phyloP scores from a whole-genome alignment of 1,140 invertebrate species.

The Helicoverpa zea region DNA sequence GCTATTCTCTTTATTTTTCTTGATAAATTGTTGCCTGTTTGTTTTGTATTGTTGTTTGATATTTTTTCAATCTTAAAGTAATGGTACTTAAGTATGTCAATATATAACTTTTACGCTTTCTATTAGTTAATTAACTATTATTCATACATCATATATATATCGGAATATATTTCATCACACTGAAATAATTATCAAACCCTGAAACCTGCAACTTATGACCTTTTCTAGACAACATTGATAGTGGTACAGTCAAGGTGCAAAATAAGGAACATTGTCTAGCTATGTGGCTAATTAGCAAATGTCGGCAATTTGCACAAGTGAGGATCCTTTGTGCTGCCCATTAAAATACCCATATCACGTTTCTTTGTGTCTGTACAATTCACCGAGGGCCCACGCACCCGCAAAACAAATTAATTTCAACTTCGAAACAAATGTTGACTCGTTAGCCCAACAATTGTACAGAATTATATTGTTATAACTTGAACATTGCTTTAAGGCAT shows the following conservation, averaged over 20 bases:
- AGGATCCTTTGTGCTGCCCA: conserved; percentile 65
- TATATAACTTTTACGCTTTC: too few relatives aligned
- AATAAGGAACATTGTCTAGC: conserved; percentile 38
- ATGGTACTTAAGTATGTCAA: too few relatives aligned
- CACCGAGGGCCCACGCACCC: conserved; percentile 55
- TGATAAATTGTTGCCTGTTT: not conserved
- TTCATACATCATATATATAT: too few relatives aligned
- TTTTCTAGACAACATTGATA: too few relatives aligned
- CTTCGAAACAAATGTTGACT: conserved; percentile 70
- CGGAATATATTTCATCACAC: too few relatives aligned
- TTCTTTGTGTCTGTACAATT: conserved; percentile 66
- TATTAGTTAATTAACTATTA: too few relatives aligned
- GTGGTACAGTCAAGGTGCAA: conserved; percentile 10
- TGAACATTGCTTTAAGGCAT: conserved; percentile 29
- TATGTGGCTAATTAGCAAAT: conserved; percentile 60
- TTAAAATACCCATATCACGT: conserved; percentile 74
- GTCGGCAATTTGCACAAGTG: conserved; percentile 63
- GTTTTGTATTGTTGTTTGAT: too few relatives aligned
- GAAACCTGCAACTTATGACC: too few relatives aligned
- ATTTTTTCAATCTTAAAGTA: too few relatives aligned
- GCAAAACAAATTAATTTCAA: conserved; percentile 72
- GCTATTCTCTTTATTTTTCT: not conserved
- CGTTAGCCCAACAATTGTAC: conserved; percentile 68
- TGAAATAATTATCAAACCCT: too few relatives aligned
- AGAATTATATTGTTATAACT: conserved; percentile 49